Evolutionary conservation across 2,797 vertebrate species (phyloP).

Genomic region (Neomorphus geoffroyi): DNA sequence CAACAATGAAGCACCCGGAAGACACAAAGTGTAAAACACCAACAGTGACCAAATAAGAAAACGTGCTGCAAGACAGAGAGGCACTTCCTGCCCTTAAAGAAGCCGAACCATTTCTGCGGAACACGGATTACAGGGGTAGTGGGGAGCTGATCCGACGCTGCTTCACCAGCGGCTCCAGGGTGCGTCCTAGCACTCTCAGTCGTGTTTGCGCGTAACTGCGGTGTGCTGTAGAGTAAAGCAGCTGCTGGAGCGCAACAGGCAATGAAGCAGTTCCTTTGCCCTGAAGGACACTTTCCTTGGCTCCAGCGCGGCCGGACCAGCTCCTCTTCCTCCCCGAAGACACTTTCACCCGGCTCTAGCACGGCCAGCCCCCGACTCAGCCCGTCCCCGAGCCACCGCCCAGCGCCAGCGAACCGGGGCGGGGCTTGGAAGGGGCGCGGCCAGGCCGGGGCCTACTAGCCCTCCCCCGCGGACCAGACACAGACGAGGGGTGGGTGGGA

Average conservation of each 20-base stretch:
- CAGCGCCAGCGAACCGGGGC: not conserved
- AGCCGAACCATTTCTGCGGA: not conserved
- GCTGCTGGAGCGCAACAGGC: not conserved
- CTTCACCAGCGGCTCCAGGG: too few species aligned
- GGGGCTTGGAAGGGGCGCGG: too few species aligned
- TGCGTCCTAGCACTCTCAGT: rapidly evolving
- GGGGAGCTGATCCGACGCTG: not conserved
- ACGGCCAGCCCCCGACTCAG: not conserved
- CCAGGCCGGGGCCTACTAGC: not conserved
- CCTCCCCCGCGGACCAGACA: not conserved
- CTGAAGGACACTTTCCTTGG: too few species aligned
- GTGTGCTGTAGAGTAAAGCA: too few species aligned
- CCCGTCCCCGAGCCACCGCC: not conserved
- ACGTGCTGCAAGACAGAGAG: rapidly evolving
- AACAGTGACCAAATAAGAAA: too few species aligned
- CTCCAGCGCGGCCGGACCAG: too few species aligned
- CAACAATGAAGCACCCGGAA: not conserved
- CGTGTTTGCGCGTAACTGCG: rapidly evolving
- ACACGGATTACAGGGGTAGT: rapidly evolving
- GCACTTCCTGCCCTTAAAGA: not conserved
- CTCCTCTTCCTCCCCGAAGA: too few species aligned
- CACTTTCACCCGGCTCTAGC: too few species aligned
- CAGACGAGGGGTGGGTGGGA: not conserved
- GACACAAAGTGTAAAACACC: not conserved
- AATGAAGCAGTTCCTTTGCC: rapidly evolving